phyloP scores from a whole-genome alignment of 2,113 vertebrate species.

The Microtus montanus region DNA sequence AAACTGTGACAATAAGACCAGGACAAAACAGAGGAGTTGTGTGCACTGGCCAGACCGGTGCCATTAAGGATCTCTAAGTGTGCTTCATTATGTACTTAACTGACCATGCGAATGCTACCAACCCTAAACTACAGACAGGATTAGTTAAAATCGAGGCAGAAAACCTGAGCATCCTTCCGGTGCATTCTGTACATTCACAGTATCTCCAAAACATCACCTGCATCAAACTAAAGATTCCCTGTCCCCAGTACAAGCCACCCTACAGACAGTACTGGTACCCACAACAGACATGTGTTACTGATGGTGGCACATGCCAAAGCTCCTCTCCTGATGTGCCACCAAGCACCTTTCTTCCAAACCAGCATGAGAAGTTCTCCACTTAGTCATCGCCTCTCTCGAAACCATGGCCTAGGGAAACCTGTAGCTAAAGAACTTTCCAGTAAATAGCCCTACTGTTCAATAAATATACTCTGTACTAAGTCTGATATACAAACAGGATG shows the following conservation, averaged over 20 bases:
- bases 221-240: conserved; percentile 1
- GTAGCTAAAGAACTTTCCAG: conserved; percentile 62
- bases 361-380: conserved; percentile 30
- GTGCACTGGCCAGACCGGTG: conserved; percentile 76
- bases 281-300: neutral
- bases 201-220: conserved; percentile 35
- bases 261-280: neutral
- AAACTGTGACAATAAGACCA: conserved; percentile 70
- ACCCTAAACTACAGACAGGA: conserved; percentile 69
- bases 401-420: neutral
- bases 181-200: conserved; percentile 59
- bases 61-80: conserved; percentile 78
- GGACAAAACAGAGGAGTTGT: conserved; percentile 69
- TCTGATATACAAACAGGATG: conserved; percentile 71
- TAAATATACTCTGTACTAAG: conserved; percentile 72
- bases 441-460: conserved; percentile 65
- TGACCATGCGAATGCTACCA: conserved; percentile 78
- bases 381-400: neutral
- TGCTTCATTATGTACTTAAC: conserved; percentile 71
- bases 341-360: conserved; percentile 2
- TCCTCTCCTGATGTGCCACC: conserved; percentile 20
- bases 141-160: conserved; percentile 67
- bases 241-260: conserved; percentile 19
- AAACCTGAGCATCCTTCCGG: conserved; percentile 68
- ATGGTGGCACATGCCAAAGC: neutral